Conservation (phyloP, 2,888 invertebrate genomes). For the Pseudanteris insignis region DNA sequence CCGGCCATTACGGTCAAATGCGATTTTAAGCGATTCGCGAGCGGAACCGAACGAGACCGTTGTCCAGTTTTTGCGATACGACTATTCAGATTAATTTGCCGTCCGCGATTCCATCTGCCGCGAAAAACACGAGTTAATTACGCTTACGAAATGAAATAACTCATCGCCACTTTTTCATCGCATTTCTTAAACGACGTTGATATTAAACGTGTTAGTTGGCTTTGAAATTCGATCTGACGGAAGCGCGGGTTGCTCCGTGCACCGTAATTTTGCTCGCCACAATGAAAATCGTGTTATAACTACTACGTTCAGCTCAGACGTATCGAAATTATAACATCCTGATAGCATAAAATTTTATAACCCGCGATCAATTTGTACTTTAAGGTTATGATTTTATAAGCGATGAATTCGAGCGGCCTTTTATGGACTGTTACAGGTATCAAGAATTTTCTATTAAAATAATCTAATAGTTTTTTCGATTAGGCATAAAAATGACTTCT, state of each 20-base stretch:
- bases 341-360: constrained; percentile 29
- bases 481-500: no score
- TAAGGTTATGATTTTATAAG: no score
- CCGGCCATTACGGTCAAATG: constrained; percentile 60
- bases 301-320: constrained; percentile 28
- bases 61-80: constrained; percentile 15
- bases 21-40: constrained; percentile 57
- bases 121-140: constrained; percentile 24
- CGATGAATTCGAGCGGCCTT: no score
- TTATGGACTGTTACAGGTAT: no score
- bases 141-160: constrained; percentile 8
- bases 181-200: constrained; percentile 7
- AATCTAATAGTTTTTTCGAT: no score
- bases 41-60: constrained; percentile 14
- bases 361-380: constrained; percentile 19
- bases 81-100: constrained; percentile 17
- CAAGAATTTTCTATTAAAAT: no score
- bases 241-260: constrained; percentile 16
- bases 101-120: constrained; percentile 18
- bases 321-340: constrained; percentile 35
- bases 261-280: constrained; percentile 19
- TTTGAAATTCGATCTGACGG: constrained; percentile 22
- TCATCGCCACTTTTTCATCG: background rate
- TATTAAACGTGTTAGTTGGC: constrained; percentile 9
- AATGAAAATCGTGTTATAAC: constrained; percentile 22